Percentiles rank a stretch among this genome's conserved stretches.
Evolutionary conservation across 2,797 vertebrate genomes (phyloP).

Genomic region (Phaenicophaeus curvirostris): DNA sequence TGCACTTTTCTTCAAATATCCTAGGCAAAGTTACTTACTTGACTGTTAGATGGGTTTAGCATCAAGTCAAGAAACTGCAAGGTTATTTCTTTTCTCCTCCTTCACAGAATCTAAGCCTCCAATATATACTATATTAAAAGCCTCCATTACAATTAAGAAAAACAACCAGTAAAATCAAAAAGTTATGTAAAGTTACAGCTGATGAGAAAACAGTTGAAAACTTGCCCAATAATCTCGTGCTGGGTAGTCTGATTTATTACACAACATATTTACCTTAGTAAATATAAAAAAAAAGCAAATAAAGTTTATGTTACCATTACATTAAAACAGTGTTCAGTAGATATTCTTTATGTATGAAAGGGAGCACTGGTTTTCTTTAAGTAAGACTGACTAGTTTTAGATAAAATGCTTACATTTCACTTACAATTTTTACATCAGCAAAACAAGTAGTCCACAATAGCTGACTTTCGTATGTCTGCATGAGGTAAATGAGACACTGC

Average conservation of each 20-base stretch:
- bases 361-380: not conserved
- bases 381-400: not conserved
- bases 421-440: not conserved
- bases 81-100: not conserved
- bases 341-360: not conserved
- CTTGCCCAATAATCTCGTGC: accelerated
- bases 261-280: not conserved
- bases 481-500: not conserved
- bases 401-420: not conserved
- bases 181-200: not conserved
- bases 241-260: not conserved
- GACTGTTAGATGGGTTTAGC: slow-evolving; percentile 31
- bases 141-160: not conserved
- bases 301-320: not conserved
- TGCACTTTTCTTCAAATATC: slow-evolving; percentile 17
- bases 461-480: not conserved
- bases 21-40: slow-evolving; percentile 4
- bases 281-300: not conserved
- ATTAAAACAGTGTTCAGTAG: not conserved
- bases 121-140: not conserved
- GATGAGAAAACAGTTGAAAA: not conserved
- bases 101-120: not conserved
- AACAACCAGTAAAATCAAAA: not conserved
- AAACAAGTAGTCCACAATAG: not conserved
- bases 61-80: slow-evolving; percentile 5